Evolutionary conservation across 2,113 vertebrate genomes (phyloP), one percentile per base, ranked within the genome.

Genomic region (Addax nasomaculatus): DNA sequence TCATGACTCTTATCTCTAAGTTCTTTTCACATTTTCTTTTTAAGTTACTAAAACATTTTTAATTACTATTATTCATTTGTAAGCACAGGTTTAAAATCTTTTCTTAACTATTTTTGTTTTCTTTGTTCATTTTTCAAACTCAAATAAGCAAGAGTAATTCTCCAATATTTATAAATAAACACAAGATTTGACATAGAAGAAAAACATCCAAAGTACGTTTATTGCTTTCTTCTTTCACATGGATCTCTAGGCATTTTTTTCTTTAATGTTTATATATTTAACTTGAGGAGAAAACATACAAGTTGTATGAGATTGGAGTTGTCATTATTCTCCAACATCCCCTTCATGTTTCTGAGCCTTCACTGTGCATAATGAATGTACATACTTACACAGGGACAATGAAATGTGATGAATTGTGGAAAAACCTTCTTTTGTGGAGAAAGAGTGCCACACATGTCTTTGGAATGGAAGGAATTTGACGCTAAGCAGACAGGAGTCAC

Each of bases 401-500:
- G 91, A 98, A 86, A 84, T 96, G n/a, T 95, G 57, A 96, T 94
- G 86, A 95, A 96, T 80, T 93, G n/a, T 43, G 27, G 36, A 70
- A 97, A 98, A 13, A 9, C 2, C 81, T 96, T 97, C 96, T 97
- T 39, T 92, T 76, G 87, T 85, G 95, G 81, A 78, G 96, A 95
- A 97, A 97, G 47, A 93, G 67, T 91, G 45, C 17, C 55, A 60
- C 53, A 86, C 51, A 21, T 33, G 73, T 51, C 45, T 94, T 96
- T 85, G 73, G 73, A 87, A 93, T 92, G 81, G 78, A 86, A 55
- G 60, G 95, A 98, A 95, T 98, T 73, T 98, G 95, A 97, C 89
- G 85, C 85, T 67, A 53, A 64, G 51, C 83, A 93, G 96, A 96
- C 33, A 95, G 39, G 73, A 96, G 4, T 95, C n/a, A 43, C 58